Evolutionary conservation across 2,888 invertebrate species (phyloP), one percentile per base, ranked within the genome.

Genomic region (Leistus spinibarbis): DNA sequence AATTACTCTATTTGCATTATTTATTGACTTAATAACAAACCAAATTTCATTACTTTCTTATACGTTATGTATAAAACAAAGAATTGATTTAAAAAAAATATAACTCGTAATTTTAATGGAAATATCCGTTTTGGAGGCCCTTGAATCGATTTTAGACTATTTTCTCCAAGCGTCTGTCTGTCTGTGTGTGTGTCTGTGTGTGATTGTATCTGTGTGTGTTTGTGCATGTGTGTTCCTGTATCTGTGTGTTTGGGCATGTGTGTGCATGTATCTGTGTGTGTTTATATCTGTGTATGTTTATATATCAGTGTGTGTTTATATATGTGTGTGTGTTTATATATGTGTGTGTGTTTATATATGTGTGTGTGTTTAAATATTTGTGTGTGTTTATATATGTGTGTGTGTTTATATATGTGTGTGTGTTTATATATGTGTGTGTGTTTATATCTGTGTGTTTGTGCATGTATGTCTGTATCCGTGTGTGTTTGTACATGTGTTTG

Each of bases 311-410:
- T 54, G 5, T 69, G 17, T 54, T 17, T 69, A 3, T 69, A 62
- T 23, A 3, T 17, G 10, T 69, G 16, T 57, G 13, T 53, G 10
- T 69, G 3, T 19, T 4, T 22, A 54, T 57, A 69, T 57, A 69
- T 19, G 19, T 54, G 13, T 62, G 4, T 27, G 16, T 20, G 5
- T 40, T 53, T 53, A 5, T 85, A 82, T 70, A 87, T 86, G 86
- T 86, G 76, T 68, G 78, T 54, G 10, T 64, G 40, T 19, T 1
- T 40, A 10, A 1, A 40, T 67, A 40, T 40, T 4, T 56, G 13
- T 56, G 19, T 56, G 13, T 56, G 13, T 56, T 0, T 56, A 10
- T 56, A 56, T 56, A 10, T 56, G 13, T 56, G 13, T 1, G 19
- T 56, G 0, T 56, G 19, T 1, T 5, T 19, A 19, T 56, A 10